These are phyloP conservation scores for Damaliscus lunatus DNA, from an alignment of 2,113 vertebrate genomes.

Conservation along the genomic window DNA sequence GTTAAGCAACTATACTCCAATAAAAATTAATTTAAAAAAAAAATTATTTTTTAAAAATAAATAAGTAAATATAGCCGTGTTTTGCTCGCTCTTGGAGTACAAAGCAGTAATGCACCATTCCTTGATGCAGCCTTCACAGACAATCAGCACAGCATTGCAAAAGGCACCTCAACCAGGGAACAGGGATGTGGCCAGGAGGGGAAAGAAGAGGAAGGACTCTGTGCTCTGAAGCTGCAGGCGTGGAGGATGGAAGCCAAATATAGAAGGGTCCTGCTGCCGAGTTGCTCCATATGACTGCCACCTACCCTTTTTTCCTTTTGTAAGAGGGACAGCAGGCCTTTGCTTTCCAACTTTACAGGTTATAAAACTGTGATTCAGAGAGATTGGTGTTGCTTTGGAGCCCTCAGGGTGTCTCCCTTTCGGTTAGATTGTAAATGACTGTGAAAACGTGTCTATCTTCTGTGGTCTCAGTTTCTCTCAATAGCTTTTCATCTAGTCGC, in stretches of 20 bases:
- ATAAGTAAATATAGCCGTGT: not conserved
- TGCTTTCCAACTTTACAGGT: not conserved
- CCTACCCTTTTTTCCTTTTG: not conserved
- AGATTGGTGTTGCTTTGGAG: not conserved
- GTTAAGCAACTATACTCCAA: not conserved
- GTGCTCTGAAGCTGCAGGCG: not conserved
- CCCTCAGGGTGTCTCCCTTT: not conserved
- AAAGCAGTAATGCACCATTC: not conserved
- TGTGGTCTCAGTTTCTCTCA: not conserved
- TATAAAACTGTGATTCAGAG: not conserved
- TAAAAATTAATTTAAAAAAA: not conserved
- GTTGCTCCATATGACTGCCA: not conserved
- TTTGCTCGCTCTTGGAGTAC: not conserved
- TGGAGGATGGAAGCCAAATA: not conserved
- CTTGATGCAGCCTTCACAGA: not conserved
- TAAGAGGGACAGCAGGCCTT: not conserved
- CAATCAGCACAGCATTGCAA: not conserved
- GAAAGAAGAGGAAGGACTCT: not conserved
- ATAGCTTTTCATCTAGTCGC: not conserved
- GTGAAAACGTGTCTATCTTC: not conserved
- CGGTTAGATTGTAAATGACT: not conserved
- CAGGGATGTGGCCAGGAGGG: not conserved
- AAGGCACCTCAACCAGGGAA: not conserved
- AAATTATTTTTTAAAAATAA: not conserved
- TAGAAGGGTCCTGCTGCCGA: not conserved